These are phyloP conservation scores for Unio pictorum DNA, from an alignment of 2,888 invertebrate species.

Conservation along the genomic window DNA sequence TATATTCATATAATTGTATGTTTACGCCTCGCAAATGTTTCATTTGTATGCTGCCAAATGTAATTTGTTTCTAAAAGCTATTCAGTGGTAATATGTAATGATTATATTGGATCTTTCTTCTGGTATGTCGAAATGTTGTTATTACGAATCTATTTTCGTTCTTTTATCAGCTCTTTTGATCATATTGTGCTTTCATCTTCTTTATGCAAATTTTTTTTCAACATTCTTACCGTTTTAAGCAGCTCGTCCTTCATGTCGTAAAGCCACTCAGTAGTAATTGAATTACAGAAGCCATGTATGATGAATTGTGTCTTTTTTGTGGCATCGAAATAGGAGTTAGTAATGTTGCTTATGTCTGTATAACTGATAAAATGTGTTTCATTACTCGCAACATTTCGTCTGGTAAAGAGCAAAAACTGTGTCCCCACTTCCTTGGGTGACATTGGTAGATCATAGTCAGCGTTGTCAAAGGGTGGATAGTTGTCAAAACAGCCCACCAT, in stretches of 20 bases:
- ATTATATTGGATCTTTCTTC: no score
- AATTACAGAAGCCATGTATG: conserved; percentile 92
- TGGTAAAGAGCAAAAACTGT: conserved; percentile 82
- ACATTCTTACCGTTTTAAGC: conserved; percentile 83
- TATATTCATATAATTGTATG: no score
- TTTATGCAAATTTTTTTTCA: neutral
- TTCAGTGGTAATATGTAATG: no score
- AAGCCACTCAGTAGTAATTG: conserved; percentile 91
- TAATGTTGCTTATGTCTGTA: conserved; percentile 81
- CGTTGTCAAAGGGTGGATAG: conserved; percentile 53
- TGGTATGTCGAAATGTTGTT: no score
- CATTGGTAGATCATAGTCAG: conserved; percentile 41
- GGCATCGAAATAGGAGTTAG: conserved; percentile 83
- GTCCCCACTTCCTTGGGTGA: conserved; percentile 77
- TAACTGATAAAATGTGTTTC: conserved; percentile 71
- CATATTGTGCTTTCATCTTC: no score
- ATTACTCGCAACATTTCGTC: conserved; percentile 55
- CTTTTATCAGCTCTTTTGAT: no score
- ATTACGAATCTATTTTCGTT: no score
- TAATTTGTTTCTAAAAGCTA: no score
- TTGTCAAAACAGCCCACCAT: conserved; percentile 59
- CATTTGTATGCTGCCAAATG: no score
- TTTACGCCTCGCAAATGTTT: no score
- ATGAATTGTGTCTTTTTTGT: conserved; percentile 88
- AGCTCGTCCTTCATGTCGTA: conserved; percentile 93